Percentiles rank a stretch among this genome's conserved stretches.
Evolutionary conservation across 2,888 invertebrate genomes (phyloP).

Genomic region (Chouioia cunea): DNA sequence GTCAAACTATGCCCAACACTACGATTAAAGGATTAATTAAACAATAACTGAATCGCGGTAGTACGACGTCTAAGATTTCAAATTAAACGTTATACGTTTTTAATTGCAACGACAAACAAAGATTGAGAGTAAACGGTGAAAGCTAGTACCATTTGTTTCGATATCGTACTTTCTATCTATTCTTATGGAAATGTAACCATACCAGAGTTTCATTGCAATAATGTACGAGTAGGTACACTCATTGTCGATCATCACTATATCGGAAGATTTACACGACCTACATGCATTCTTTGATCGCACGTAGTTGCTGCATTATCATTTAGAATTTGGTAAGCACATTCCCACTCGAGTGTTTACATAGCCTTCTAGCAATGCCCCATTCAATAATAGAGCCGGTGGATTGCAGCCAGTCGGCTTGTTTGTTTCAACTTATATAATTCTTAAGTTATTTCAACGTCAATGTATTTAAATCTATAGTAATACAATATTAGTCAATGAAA

Average conservation of each 20-base stretch:
- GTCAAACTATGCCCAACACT: constrained; percentile 13
- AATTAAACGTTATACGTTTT: too few relatives aligned
- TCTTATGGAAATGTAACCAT: constrained; percentile 25
- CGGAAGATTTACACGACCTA: constrained; percentile 41
- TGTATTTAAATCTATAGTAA: constrained; percentile 34
- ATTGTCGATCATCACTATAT: constrained; percentile 37
- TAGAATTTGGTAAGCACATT: constrained; percentile 16
- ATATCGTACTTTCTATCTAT: not conserved
- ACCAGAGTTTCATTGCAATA: constrained; percentile 37
- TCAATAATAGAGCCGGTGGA: constrained; percentile 24
- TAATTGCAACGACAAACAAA: too few relatives aligned
- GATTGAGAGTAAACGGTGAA: too few relatives aligned
- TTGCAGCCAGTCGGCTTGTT: constrained; percentile 5
- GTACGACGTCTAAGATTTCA: too few relatives aligned
- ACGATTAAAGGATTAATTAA: not conserved
- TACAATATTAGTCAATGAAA: constrained; percentile 44
- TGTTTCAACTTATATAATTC: constrained; percentile 21
- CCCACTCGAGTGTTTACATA: not conserved
- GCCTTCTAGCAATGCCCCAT: not conserved
- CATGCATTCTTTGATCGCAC: constrained; percentile 11
- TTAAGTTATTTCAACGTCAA: constrained; percentile 13
- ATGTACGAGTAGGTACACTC: constrained; percentile 31
- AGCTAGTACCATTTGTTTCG: too few relatives aligned
- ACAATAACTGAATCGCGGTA: not conserved
- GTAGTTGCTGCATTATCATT: constrained; percentile 19